phyloP scores from a whole-genome alignment of 1,140 invertebrate species.

The Lepidotrigona ventralis region DNA sequence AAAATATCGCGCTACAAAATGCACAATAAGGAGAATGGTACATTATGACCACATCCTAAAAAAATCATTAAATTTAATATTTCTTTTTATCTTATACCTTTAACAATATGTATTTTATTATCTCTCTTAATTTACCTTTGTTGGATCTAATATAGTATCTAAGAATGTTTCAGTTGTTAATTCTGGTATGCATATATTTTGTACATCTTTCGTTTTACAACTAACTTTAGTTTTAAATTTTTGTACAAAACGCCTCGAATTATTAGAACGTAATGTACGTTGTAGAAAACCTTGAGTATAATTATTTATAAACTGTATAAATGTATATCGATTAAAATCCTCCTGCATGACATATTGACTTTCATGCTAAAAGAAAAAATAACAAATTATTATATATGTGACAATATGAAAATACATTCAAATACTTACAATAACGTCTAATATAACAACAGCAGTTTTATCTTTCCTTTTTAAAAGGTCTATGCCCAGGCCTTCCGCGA shows the following conservation, averaged over 20 bases:
- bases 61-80: conserved; percentile 55
- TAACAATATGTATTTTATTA: conserved; percentile 15
- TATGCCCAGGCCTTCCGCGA: conserved; percentile 87
- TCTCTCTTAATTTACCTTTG: conserved; percentile 61
- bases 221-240: conserved; percentile 64
- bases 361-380: conserved; percentile 82
- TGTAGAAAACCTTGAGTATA: conserved; percentile 82
- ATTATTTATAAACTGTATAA: conserved; percentile 85
- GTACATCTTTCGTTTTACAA: conserved; percentile 55
- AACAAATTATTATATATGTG: conserved; percentile 11
- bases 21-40: conserved; percentile 87
- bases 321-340: conserved; percentile 80
- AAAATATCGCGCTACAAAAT: conserved; percentile 85
- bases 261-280: conserved; percentile 78
- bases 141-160: conserved; percentile 75
- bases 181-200: conserved; percentile 80
- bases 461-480: conserved; percentile 82
- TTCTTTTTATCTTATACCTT: conserved; percentile 28
- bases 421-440: conserved; percentile 85
- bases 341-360: conserved; percentile 84
- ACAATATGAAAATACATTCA: conserved; percentile 7
- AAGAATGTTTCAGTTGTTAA: conserved; percentile 81
- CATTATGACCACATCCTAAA: conserved; percentile 86
- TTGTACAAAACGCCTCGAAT: conserved; percentile 58
- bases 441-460: conserved; percentile 86